Percentiles rank a stretch among this genome's conserved stretches.
Evolutionary conservation across 2,888 invertebrate species (phyloP).

Genomic region (Hydraecia micacea): DNA sequence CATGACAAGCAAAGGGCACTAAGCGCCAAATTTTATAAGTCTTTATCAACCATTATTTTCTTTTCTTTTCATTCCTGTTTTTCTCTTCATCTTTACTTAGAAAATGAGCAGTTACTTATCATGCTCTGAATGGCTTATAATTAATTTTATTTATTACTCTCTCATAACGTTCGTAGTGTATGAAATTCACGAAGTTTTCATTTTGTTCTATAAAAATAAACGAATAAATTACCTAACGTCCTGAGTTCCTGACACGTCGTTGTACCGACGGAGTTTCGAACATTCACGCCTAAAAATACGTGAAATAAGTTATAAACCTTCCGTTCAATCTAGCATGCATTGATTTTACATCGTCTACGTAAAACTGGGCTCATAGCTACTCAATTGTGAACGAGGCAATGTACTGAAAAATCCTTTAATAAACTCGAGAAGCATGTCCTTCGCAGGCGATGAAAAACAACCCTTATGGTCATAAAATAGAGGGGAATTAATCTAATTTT

Average conservation of each 20-base stretch:
- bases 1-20: too few species aligned
- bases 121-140: background rate
- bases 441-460: background rate
- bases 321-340: constrained; percentile 7
- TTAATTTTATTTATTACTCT: constrained; percentile 16
- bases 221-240: constrained; percentile 1
- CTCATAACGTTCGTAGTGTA: background rate
- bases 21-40: background rate
- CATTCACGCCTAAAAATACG: background rate
- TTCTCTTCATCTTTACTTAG: background rate
- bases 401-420: background rate
- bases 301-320: background rate
- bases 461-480: background rate
- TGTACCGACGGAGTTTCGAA: constrained; percentile 11
- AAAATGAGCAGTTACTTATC: background rate
- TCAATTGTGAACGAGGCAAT: background rate
- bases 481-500: background rate
- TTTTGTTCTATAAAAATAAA: constrained; percentile 8
- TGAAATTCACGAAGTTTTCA: constrained; percentile 9
- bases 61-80: background rate
- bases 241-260: constrained; percentile 2
- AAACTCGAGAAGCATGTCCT: background rate
- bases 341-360: background rate
- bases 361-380: background rate
- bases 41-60: background rate